These are phyloP conservation scores for Ophraella communa DNA, from an alignment of 2,888 invertebrate species.

Conservation along the genomic window DNA sequence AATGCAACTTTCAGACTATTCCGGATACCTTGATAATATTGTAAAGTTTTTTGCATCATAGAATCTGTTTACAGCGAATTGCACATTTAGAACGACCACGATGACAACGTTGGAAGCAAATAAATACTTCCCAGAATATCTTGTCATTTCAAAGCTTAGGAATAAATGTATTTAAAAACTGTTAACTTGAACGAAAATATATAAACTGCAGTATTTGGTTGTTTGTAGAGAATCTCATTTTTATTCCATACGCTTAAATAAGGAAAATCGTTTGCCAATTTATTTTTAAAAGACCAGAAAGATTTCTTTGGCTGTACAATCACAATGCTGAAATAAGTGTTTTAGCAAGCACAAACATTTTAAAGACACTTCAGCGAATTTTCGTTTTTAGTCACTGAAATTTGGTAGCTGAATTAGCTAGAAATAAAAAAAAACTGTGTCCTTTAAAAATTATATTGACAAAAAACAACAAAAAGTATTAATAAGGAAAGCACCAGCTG, in stretches of 20 bases:
- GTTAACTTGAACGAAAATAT: not conserved
- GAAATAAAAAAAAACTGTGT: no score
- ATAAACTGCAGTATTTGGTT: not conserved
- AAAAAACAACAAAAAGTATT: no score
- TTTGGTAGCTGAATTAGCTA: no score
- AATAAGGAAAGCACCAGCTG: no score
- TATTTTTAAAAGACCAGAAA: not conserved
- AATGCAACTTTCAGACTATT: not conserved
- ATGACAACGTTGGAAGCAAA: not conserved
- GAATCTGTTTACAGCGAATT: constrained; percentile 8
- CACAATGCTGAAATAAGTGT: constrained; percentile 10
- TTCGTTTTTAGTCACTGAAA: constrained; percentile 4
- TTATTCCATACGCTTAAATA: not conserved
- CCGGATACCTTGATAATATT: constrained; percentile 9
- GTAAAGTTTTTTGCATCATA: constrained; percentile 18
- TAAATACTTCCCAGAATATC: not conserved
- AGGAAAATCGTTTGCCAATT: not conserved
- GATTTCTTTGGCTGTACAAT: not conserved
- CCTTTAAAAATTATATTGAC: no score
- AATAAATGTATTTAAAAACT: not conserved
- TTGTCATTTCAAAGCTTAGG: not conserved
- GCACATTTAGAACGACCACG: constrained; percentile 8
- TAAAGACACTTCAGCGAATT: constrained; percentile 16
- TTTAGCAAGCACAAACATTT: constrained; percentile 12
- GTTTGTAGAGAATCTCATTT: no score